Percentiles rank a stretch among this genome's conserved stretches.
Conservation (phyloP, 2,888 invertebrate species). For the Ariolimax columbianus region DNA sequence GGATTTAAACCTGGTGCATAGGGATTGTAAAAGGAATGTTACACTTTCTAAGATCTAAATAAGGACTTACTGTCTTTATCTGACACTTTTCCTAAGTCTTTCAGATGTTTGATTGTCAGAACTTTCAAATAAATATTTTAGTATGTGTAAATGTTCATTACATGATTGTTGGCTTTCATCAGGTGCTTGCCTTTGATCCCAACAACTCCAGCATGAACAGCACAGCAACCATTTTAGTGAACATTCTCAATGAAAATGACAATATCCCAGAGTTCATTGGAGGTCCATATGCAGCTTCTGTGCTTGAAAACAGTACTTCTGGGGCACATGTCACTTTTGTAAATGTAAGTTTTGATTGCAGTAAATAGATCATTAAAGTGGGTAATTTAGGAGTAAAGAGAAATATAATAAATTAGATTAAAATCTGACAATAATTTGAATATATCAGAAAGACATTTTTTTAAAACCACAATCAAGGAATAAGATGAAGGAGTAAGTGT, state of each 20-base stretch:
- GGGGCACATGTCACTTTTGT: not conserved
- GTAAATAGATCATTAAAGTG: too few species aligned
- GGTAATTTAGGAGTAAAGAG: too few species aligned
- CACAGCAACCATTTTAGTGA: slow-evolving; percentile 71
- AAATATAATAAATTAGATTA: too few species aligned
- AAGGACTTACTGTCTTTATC: too few species aligned
- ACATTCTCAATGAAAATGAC: slow-evolving; percentile 77
- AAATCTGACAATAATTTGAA: too few species aligned
- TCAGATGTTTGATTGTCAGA: not conserved
- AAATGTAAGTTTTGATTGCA: not conserved
- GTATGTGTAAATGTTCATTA: not conserved
- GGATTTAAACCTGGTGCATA: too few species aligned
- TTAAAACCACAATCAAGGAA: too few species aligned
- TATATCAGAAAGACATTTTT: too few species aligned
- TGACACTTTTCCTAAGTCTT: too few species aligned
- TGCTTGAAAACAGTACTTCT: not conserved
- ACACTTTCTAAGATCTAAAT: too few species aligned
- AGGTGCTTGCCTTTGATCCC: slow-evolving; percentile 44
- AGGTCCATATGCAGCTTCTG: slow-evolving; percentile 37
- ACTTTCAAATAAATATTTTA: not conserved
- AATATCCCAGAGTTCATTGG: slow-evolving; percentile 85
- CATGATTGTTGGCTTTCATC: not conserved
- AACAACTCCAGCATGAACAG: slow-evolving; percentile 62
- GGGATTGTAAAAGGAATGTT: too few species aligned
- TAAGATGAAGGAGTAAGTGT: too few species aligned